Evolutionary conservation across 2,113 vertebrate species (phyloP).

Genomic region (Calyptommatus sinebrachiatus): DNA sequence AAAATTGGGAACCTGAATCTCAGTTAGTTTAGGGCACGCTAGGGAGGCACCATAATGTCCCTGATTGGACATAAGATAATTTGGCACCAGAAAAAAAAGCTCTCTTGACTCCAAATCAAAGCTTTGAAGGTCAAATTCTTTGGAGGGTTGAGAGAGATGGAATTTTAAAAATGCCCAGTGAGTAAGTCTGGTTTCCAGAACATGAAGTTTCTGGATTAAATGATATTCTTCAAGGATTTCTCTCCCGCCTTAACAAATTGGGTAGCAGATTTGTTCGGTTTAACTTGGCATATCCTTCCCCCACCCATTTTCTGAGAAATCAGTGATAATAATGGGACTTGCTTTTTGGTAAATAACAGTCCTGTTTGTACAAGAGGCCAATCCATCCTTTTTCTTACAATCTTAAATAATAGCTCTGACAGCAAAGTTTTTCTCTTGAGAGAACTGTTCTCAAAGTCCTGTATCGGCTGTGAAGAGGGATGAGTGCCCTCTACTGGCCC

Average conservation of each 20-base stretch:
- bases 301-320: too few relatives aligned
- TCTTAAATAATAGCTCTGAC: too few relatives aligned
- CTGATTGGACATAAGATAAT: background rate
- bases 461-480: too few relatives aligned
- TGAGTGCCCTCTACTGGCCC: too few relatives aligned
- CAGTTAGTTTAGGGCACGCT: background rate
- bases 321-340: background rate
- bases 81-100: too few relatives aligned
- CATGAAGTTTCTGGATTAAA: background rate
- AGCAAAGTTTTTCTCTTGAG: background rate
- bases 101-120: too few relatives aligned
- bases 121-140: background rate
- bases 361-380: background rate
- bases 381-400: background rate
- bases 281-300: background rate
- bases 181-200: background rate
- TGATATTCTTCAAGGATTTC: background rate
- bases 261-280: background rate
- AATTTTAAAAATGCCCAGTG: background rate
- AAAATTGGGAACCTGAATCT: conserved; percentile 43
- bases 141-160: background rate
- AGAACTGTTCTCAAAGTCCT: too few relatives aligned
- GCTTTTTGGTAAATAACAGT: background rate
- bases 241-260: background rate
- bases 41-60: background rate